phyloP scores from a whole-genome alignment of 2,797 vertebrate genomes.

The Simalia tracyae region DNA sequence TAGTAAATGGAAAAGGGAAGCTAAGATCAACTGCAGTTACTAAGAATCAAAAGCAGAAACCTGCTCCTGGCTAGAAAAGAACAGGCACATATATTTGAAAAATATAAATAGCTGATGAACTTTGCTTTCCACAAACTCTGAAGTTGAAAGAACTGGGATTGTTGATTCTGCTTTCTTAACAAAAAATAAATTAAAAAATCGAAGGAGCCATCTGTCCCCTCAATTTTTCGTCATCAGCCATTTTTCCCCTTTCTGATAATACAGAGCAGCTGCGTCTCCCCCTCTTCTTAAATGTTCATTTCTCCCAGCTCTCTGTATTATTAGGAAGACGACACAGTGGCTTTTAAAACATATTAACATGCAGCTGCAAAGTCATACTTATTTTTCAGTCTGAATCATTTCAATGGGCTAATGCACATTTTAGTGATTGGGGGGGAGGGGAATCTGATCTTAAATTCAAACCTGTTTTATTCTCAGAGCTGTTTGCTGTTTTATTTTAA shows the following conservation, averaged over 20 bases:
- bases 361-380: slow-evolving; percentile 8
- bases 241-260: slow-evolving; percentile 41
- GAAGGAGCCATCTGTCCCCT: slow-evolving; percentile 33
- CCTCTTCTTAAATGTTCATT: not conserved
- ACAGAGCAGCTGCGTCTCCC: slow-evolving; percentile 14
- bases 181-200: not conserved
- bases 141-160: slow-evolving; percentile 1
- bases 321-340: slow-evolving; percentile 1
- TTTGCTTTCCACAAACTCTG: not conserved
- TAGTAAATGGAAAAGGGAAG: not conserved
- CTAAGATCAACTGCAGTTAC: not conserved
- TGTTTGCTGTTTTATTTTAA: not conserved
- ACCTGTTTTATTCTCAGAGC: not conserved
- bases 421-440: not conserved
- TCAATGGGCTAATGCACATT: slow-evolving; percentile 18
- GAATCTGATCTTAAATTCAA: slow-evolving; percentile 18
- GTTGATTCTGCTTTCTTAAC: not conserved
- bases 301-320: slow-evolving; percentile 21
- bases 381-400: not conserved
- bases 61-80: not conserved
- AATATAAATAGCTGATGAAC: not conserved
- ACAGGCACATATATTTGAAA: not conserved
- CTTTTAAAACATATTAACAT: not conserved
- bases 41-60: not conserved
- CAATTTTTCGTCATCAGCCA: slow-evolving; percentile 36